Conservation (phyloP, 2,888 invertebrate species). For the Phytoseiulus persimilis region DNA sequence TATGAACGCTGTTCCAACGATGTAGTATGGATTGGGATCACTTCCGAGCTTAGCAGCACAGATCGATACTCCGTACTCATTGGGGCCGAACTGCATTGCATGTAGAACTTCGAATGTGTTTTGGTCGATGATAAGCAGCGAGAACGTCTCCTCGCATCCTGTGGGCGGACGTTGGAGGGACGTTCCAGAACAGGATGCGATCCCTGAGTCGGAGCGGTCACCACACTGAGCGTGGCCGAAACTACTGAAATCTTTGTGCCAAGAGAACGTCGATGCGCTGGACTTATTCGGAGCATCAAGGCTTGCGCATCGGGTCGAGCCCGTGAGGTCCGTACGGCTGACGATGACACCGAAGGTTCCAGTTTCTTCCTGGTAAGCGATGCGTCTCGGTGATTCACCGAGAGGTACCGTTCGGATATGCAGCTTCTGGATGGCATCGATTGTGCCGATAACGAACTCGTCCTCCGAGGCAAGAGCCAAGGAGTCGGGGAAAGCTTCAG, state of each 20-base stretch:
- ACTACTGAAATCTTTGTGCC: constrained; percentile 28
- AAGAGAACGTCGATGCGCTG: background rate
- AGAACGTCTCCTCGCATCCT: constrained; percentile 42
- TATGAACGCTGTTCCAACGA: constrained; percentile 86
- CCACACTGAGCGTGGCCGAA: background rate
- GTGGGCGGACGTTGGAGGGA: constrained; percentile 44
- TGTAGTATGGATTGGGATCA: constrained; percentile 80
- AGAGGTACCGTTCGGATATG: constrained; percentile 92
- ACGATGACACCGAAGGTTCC: constrained; percentile 40
- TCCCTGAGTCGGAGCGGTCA: constrained; percentile 10
- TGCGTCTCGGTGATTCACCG: constrained; percentile 84
- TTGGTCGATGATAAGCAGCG: constrained; percentile 78
- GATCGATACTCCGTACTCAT: constrained; percentile 81
- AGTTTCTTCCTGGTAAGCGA: constrained; percentile 74
- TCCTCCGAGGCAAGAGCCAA: constrained; percentile 80
- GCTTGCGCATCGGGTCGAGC: constrained; percentile 9
- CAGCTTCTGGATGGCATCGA: constrained; percentile 95
- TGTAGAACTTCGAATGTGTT: constrained; percentile 91
- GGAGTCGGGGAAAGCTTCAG: constrained; percentile 84
- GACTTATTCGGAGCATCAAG: constrained; percentile 28
- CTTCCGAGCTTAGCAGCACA: constrained; percentile 75
- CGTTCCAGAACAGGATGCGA: background rate
- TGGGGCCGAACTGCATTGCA: constrained; percentile 80
- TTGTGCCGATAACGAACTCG: constrained; percentile 85
- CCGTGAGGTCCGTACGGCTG: constrained; percentile 7